These are phyloP conservation scores for Scelioninae gen. 1 DNA, from an alignment of 2,888 invertebrate species.

Conservation along the genomic window DNA sequence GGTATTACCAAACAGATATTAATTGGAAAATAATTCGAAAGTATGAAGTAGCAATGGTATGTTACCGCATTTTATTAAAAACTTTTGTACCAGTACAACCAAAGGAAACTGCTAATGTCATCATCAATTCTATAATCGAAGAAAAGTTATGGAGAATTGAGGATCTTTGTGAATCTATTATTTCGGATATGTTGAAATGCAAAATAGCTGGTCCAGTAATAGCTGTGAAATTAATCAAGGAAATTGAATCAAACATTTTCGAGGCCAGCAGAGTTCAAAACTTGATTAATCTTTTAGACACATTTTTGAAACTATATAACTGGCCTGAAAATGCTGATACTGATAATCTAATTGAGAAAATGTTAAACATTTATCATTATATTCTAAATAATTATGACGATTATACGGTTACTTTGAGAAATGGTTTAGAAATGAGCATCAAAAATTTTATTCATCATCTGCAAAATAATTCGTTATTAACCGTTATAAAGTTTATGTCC, in stretches of 20 bases:
- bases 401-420: slow-evolving; percentile 81
- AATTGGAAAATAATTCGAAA: slow-evolving; percentile 74
- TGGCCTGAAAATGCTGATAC: slow-evolving; percentile 85
- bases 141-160: slow-evolving; percentile 84
- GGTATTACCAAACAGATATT: slow-evolving; percentile 43
- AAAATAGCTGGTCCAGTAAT: slow-evolving; percentile 72
- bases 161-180: slow-evolving; percentile 81
- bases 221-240: slow-evolving; percentile 74
- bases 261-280: slow-evolving; percentile 83
- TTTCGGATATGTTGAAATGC: slow-evolving; percentile 77
- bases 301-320: slow-evolving; percentile 84
- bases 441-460: slow-evolving; percentile 85
- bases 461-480: slow-evolving; percentile 84
- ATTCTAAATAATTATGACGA: slow-evolving; percentile 80
- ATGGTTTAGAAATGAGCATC: slow-evolving; percentile 86
- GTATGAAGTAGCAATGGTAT: slow-evolving; percentile 72
- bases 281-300: slow-evolving; percentile 85
- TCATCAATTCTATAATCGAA: slow-evolving; percentile 82
- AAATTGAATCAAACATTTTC: slow-evolving; percentile 73
- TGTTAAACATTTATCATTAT: slow-evolving; percentile 85
- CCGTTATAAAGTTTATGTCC: slow-evolving; percentile 85
- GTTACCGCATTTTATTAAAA: slow-evolving; percentile 75
- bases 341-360: slow-evolving; percentile 83
- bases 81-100: slow-evolving; percentile 77
- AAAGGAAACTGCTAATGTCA: slow-evolving; percentile 79